Evolutionary conservation across 2,113 vertebrate genomes (phyloP).

Genomic region (Tapirus terrestris): DNA sequence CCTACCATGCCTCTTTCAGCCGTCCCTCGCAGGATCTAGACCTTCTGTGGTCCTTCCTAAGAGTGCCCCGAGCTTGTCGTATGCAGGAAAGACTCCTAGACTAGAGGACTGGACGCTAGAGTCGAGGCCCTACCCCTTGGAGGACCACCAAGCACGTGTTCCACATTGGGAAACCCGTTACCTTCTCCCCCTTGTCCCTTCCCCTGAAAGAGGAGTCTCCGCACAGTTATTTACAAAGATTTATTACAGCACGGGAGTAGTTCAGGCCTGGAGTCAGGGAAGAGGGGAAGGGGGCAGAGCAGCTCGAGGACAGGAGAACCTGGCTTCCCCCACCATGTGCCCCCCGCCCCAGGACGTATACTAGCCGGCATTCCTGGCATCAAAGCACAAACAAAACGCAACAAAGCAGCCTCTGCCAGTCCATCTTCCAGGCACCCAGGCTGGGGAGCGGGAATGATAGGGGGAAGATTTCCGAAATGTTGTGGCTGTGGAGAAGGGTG

Average conservation of each 20-base stretch:
- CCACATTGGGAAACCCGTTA: too few relatives aligned
- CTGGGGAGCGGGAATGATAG: not conserved
- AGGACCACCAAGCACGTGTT: not conserved
- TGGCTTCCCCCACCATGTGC: not conserved
- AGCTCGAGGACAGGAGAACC: constrained; percentile 56
- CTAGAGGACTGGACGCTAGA: not conserved
- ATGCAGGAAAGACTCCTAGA: not conserved
- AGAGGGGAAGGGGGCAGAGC: constrained; percentile 46
- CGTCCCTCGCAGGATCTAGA: not conserved
- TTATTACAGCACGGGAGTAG: constrained; percentile 74
- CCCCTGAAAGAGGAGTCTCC: constrained; percentile 35
- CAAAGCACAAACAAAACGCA: constrained; percentile 74
- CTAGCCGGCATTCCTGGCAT: constrained; percentile 75
- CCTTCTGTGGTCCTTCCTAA: not conserved
- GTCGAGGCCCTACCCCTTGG: not conserved
- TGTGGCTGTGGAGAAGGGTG: constrained; percentile 12
- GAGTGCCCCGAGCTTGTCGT: not conserved
- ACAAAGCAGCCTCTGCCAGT: constrained; percentile 70
- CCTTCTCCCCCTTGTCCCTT: not conserved
- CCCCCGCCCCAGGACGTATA: constrained; percentile 3
- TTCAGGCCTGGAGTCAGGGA: constrained; percentile 57
- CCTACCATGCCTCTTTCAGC: not conserved
- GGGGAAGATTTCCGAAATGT: constrained; percentile 16
- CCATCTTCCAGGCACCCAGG: constrained; percentile 70
- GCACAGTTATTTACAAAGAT: constrained; percentile 82